Evolutionary conservation across 2,797 vertebrate species (phyloP).

Genomic region (Kryptolebias ocellatus): DNA sequence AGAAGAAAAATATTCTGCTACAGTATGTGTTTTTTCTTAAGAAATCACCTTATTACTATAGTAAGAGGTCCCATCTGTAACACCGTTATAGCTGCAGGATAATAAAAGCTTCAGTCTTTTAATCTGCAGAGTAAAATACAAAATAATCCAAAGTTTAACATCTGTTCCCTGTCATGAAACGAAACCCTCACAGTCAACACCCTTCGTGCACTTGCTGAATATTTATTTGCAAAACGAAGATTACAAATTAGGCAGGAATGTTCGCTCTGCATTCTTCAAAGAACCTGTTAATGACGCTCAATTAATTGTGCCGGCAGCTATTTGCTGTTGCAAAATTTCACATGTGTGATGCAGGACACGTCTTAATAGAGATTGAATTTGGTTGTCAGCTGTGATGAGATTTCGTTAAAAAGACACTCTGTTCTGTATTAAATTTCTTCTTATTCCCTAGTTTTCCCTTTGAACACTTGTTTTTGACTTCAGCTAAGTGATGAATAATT

Average conservation of each 20-base stretch:
- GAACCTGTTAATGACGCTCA: slow-evolving; percentile 56
- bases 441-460: slow-evolving; percentile 23
- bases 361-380: slow-evolving; percentile 36
- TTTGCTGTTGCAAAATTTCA: slow-evolving; percentile 35
- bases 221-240: slow-evolving; percentile 66
- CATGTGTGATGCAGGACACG: slow-evolving; percentile 38
- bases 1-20: slow-evolving; percentile 72
- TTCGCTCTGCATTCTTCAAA: slow-evolving; percentile 28
- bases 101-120: slow-evolving; percentile 49
- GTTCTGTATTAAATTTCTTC: background rate
- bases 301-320: slow-evolving; percentile 52
- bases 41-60: slow-evolving; percentile 66
- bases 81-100: slow-evolving; percentile 25
- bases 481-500: slow-evolving; percentile 47
- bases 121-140: slow-evolving; percentile 39
- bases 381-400: slow-evolving; percentile 48
- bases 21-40: slow-evolving; percentile 71
- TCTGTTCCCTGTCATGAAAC: slow-evolving; percentile 54
- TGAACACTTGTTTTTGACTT: slow-evolving; percentile 57
- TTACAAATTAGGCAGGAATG: slow-evolving; percentile 56
- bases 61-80: slow-evolving; percentile 73
- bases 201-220: slow-evolving; percentile 38
- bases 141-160: slow-evolving; percentile 51
- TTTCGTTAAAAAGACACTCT: background rate
- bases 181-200: slow-evolving; percentile 37